Conservation (phyloP, 1,140 invertebrate species). For the Lutraria rhynchaena region DNA sequence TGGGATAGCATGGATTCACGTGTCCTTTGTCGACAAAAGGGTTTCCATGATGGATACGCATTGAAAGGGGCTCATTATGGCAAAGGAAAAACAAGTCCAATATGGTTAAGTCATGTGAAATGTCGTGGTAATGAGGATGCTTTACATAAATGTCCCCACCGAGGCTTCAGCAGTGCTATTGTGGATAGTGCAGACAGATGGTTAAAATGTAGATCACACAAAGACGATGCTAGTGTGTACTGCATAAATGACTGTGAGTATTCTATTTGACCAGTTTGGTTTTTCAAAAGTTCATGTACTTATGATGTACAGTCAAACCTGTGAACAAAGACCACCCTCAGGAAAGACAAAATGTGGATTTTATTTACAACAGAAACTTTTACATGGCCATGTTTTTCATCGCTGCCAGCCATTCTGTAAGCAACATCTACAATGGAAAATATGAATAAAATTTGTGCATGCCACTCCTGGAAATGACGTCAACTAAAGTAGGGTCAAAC, state of each 20-base stretch:
- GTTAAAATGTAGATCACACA: slow-evolving; percentile 68
- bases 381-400: slow-evolving; percentile 63
- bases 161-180: slow-evolving; percentile 69
- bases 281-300: too few relatives aligned
- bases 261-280: too few relatives aligned
- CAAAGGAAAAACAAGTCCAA: slow-evolving; percentile 56
- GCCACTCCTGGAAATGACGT: too few relatives aligned
- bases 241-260: slow-evolving; percentile 76
- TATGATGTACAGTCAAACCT: too few relatives aligned
- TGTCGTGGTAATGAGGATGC: slow-evolving; percentile 65
- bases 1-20: slow-evolving; percentile 72
- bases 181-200: slow-evolving; percentile 47
- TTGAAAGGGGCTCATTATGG: slow-evolving; percentile 56
- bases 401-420: slow-evolving; percentile 57
- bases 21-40: slow-evolving; percentile 72
- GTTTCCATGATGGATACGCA: slow-evolving; percentile 71
- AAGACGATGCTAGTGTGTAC: slow-evolving; percentile 75
- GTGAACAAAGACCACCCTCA: too few relatives aligned
- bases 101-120: slow-evolving; percentile 68
- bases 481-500: too few relatives aligned
- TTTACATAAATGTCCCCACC: slow-evolving; percentile 68
- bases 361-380: slow-evolving; percentile 67
- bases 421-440: slow-evolving; percentile 59
- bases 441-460: too few relatives aligned
- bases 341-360: too few relatives aligned